These are phyloP conservation scores for Paramisgurnus dabryanus DNA, from an alignment of 2,113 vertebrate genomes.

Conservation along the genomic window DNA sequence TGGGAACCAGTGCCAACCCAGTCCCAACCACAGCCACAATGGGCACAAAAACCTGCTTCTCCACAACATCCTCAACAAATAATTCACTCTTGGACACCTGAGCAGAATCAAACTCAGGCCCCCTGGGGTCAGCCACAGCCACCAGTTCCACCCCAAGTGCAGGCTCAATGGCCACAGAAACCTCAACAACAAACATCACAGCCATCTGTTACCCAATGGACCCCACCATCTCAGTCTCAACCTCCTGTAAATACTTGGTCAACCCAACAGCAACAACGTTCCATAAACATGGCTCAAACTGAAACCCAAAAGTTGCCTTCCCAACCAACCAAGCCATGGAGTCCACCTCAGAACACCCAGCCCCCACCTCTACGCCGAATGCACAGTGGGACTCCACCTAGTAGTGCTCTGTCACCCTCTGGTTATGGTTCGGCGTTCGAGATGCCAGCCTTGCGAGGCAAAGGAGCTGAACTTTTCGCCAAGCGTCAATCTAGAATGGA, in stretches of 20 bases:
- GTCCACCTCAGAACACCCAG: constrained; percentile 69
- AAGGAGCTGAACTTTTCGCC: constrained; percentile 94
- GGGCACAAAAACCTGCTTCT: constrained; percentile 33
- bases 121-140: constrained; percentile 64
- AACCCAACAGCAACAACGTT: constrained; percentile 62
- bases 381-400: constrained; percentile 67
- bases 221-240: constrained; percentile 60
- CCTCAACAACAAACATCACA: constrained; percentile 55
- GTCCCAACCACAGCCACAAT: constrained; percentile 35
- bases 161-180: constrained; percentile 68
- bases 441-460: constrained; percentile 87
- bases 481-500: constrained; percentile 97
- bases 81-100: constrained; percentile 65
- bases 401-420: constrained; percentile 67
- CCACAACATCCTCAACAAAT: constrained; percentile 46
- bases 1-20: constrained; percentile 41
- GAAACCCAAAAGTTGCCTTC: constrained; percentile 54
- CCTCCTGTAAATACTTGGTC: constrained; percentile 57
- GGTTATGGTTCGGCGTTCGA: constrained; percentile 78
- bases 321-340: constrained; percentile 76
- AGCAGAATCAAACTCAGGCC: constrained; percentile 65
- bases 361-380: constrained; percentile 74
- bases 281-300: constrained; percentile 53
- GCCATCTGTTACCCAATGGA: constrained; percentile 63
- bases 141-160: constrained; percentile 60